Evolutionary conservation across 2,113 vertebrate species (phyloP).

Genomic region (Egretta garzetta): DNA sequence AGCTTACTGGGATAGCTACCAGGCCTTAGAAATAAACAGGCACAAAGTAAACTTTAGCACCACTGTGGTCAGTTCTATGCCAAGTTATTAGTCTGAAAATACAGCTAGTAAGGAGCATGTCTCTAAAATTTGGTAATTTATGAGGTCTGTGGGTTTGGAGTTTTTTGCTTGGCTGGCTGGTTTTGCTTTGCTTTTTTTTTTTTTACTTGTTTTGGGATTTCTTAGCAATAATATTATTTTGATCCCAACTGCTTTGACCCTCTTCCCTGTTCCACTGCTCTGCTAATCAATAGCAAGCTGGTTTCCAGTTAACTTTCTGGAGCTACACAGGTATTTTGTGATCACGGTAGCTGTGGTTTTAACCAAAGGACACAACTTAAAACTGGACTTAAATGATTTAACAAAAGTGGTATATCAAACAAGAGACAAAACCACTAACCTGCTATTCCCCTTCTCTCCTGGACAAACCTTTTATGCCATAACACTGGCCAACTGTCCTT

Average conservation of each 20-base stretch:
- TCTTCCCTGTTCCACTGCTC: neutral
- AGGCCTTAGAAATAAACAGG: neutral
- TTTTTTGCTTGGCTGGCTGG: neutral
- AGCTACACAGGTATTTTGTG: neutral
- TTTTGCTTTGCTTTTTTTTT: neutral
- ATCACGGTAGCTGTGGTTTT: neutral
- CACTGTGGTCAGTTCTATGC: neutral
- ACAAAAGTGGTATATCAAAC: neutral
- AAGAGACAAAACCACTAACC: neutral
- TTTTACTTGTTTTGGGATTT: neutral
- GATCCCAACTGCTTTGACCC: accelerated
- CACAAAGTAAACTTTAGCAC: neutral
- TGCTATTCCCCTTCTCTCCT: neutral
- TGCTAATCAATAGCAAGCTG: neutral
- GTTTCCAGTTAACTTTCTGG: neutral
- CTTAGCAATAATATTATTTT: neutral
- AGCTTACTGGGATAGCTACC: neutral
- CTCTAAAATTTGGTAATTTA: neutral
- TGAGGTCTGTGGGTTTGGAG: neutral
- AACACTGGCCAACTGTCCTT: neutral
- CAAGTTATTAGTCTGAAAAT: neutral
- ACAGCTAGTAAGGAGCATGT: neutral
- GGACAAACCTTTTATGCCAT: neutral
- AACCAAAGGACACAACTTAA: neutral
- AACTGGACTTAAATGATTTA: neutral